A percentile compares a stretch with the other conserved stretches of the same genome.
Conservation (phyloP, 2,797 vertebrate genomes). For the Enoplosus armatus region DNA sequence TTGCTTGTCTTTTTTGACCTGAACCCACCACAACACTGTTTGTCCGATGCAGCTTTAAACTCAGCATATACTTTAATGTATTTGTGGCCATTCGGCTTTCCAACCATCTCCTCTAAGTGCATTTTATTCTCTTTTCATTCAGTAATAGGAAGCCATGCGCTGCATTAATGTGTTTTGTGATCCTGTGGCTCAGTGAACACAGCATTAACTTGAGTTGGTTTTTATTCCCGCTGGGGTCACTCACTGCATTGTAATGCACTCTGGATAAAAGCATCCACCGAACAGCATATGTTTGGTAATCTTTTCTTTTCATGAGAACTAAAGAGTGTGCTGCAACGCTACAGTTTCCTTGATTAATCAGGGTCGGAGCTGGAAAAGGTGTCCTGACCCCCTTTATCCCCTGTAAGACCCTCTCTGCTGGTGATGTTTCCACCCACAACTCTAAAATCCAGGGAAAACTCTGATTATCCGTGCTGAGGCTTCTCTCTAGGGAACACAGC, state of each 20-base stretch:
- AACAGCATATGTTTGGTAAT: neutral
- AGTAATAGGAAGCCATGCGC: neutral
- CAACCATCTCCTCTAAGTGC: neutral
- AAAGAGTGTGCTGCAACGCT: neutral
- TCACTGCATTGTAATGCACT: constrained; percentile 23
- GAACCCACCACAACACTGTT: neutral
- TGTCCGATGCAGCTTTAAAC: neutral
- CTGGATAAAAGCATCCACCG: constrained; percentile 35
- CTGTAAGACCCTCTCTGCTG: neutral
- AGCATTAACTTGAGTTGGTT: constrained; percentile 14
- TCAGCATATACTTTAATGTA: neutral
- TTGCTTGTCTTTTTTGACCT: neutral
- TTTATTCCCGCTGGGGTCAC: constrained; percentile 9
- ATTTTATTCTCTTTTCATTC: neutral
- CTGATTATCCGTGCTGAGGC: neutral
- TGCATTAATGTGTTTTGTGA: constrained; percentile 7
- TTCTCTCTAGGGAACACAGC: constrained; percentile 53
- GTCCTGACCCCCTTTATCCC: constrained; percentile 11
- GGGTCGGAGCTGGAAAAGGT: neutral
- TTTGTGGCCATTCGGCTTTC: neutral
- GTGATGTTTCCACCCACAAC: constrained; percentile 15
- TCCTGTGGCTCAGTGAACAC: neutral
- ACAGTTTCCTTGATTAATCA: neutral
- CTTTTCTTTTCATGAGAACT: neutral
- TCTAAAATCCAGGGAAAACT: constrained; percentile 38